phyloP scores from a whole-genome alignment of 2,888 invertebrate genomes.

The Andrena marginata region DNA sequence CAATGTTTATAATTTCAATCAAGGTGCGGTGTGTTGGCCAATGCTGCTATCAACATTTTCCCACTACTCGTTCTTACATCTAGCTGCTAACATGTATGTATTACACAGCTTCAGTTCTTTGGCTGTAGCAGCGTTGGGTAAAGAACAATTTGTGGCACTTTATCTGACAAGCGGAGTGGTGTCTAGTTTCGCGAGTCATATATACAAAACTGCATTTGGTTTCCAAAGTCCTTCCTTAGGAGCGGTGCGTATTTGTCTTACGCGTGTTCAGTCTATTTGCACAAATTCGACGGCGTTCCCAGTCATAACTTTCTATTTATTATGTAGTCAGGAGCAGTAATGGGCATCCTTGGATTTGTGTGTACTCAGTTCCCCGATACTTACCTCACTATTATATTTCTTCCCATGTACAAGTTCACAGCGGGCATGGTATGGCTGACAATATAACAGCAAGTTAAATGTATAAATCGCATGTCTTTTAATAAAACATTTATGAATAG shows the following conservation, averaged over 20 bases:
- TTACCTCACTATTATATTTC: conserved; percentile 94
- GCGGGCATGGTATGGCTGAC: conserved; percentile 89
- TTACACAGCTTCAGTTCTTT: conserved; percentile 92
- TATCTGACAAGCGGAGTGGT: conserved; percentile 95
- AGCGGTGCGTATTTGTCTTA: conserved; percentile 89
- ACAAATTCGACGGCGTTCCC: neutral
- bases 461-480: conserved; percentile 69
- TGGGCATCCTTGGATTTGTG: conserved; percentile 94
- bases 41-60: conserved; percentile 98
- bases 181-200: conserved; percentile 93
- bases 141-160: conserved; percentile 96
- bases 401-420: conserved; percentile 95
- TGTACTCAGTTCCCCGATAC: conserved; percentile 96
- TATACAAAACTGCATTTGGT: conserved; percentile 90
- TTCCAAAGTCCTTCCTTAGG: conserved; percentile 94
- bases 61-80: conserved; percentile 94
- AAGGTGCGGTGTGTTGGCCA: conserved; percentile 92
- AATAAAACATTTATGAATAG: conserved; percentile 85
- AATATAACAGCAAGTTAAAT: conserved; percentile 23
- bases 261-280: neutral
- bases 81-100: conserved; percentile 98
- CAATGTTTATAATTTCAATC: conserved; percentile 70
- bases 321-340: conserved; percentile 97
- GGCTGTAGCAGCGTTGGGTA: conserved; percentile 91
- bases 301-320: conserved; percentile 64